Base-by-base conservation (phyloP, 2,797 vertebrate genomes). In the Okamejei kenojei region DNA sequence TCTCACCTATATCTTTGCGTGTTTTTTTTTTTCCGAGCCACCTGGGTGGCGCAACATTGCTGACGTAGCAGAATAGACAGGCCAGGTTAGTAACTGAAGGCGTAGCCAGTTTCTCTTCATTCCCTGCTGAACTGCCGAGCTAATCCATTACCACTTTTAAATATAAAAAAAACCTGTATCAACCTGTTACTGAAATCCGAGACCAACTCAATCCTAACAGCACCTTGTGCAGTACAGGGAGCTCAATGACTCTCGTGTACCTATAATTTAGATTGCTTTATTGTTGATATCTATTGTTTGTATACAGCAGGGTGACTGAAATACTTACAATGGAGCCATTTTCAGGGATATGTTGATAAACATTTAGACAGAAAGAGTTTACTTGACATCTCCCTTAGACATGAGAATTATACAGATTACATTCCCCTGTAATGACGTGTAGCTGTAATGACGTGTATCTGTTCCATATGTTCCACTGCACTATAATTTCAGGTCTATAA, bases 131-230 rank as follows among this genome's bases (percentile, higher is more conserved):
- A 45, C 90, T 45, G 35, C 68, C 45, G 21, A 74, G 90, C 35
- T 91, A 91, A 91, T 73, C 90, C 90, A 88, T 88, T 88, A 88
- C 84, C 63, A 63, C n/a, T 91, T 91, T 91, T 68, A 91, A 91
- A 73, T 21, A 54, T 54, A 0, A 91, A 71, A 58, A 23, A 74
- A 91, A 91, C 90, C 68, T 91, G 90, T 91, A 74, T 91, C 90
- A 91, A 68, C 90, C 90, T 91, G 90, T 91, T 74, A 26, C 90
- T 91, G 90, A 73, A 91, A 91, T 68, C 90, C 2, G 90, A 91
- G 23, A 74, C 35, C 71, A 71, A 71, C 90, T 74, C 90, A 54
- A 38, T 74, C 65, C 65, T 29, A 74, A 74, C 90, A 91, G 68
- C 23, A 74, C 63, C 26, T 32, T 5, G 68, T 23, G 21, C 73